These are phyloP conservation scores for Netelia melanura DNA, from an alignment of 2,888 invertebrate genomes.

Conservation along the genomic window DNA sequence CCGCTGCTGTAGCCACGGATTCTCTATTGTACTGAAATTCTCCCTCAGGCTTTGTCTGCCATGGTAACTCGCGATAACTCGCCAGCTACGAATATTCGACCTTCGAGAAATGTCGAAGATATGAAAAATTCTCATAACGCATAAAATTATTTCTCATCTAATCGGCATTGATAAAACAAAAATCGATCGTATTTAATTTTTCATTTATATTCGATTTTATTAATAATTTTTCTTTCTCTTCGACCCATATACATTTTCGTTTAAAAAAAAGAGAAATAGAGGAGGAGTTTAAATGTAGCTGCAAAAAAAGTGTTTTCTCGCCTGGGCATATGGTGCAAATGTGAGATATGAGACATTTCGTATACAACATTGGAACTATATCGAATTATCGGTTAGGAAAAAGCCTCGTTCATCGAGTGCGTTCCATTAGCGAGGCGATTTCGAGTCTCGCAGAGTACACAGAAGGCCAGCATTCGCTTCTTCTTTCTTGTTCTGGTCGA, in stretches of 20 bases:
- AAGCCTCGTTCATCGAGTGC: constrained; percentile 63
- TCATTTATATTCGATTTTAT: too few relatives aligned
- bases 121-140: too few relatives aligned
- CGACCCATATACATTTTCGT: too few relatives aligned
- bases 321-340: constrained; percentile 31
- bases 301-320: constrained; percentile 34
- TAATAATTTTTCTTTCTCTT: too few relatives aligned
- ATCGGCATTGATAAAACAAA: too few relatives aligned
- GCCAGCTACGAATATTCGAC: too few relatives aligned
- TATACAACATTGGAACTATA: constrained; percentile 54
- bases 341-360: constrained; percentile 47
- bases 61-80: too few relatives aligned
- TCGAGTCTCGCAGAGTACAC: constrained; percentile 54
- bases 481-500: constrained; percentile 50
- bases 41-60: constrained; percentile 1
- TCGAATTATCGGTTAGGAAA: constrained; percentile 62
- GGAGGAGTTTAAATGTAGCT: constrained; percentile 25
- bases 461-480: constrained; percentile 49
- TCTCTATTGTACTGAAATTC: constrained; percentile 39
- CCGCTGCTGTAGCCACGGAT: neutral
- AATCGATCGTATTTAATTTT: too few relatives aligned
- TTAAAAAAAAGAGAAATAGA: too few relatives aligned
- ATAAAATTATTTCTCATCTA: too few relatives aligned
- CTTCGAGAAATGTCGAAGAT: too few relatives aligned
- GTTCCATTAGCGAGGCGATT: constrained; percentile 69